A percentile compares a stretch with the other conserved stretches of the same genome.
Conservation (phyloP, 2,888 invertebrate species). For the Aquatica leii region DNA sequence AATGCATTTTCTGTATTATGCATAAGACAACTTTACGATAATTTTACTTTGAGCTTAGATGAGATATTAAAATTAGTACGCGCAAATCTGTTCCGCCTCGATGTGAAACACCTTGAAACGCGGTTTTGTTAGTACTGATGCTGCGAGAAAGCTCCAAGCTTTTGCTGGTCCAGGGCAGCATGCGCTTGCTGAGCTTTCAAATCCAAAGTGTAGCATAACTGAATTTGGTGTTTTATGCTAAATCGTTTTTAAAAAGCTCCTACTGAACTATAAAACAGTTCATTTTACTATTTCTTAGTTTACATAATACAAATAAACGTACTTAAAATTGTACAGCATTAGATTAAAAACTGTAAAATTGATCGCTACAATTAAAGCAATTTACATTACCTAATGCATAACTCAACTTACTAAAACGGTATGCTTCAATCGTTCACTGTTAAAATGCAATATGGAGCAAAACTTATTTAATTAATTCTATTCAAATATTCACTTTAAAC, state of each 20-base stretch:
- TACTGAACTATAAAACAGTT: constrained; percentile 24
- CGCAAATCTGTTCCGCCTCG: constrained; percentile 25
- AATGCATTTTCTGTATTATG: too few species aligned
- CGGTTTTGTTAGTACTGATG: constrained; percentile 47
- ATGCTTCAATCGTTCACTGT: too few species aligned
- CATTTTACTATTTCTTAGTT: constrained; percentile 18
- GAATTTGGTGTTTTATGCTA: constrained; percentile 35
- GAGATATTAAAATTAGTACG: constrained; percentile 27
- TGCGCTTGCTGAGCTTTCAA: constrained; percentile 39
- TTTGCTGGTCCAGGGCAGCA: constrained; percentile 38
- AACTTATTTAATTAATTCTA: constrained; percentile 5
- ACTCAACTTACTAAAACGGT: not conserved
- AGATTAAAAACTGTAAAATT: not conserved
- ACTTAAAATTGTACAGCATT: not conserved
- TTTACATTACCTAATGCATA: not conserved
- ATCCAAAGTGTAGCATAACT: constrained; percentile 33
- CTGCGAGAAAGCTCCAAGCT: constrained; percentile 43
- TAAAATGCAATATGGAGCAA: too few species aligned
- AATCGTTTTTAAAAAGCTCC: constrained; percentile 34
- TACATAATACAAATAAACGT: not conserved
- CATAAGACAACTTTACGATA: not conserved
- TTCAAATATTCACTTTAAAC: not conserved
- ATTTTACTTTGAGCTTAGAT: not conserved
- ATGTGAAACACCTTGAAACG: constrained; percentile 41
- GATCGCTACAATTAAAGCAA: constrained; percentile 1